A percentile compares a stretch with the other conserved stretches of the same genome.
Conservation (phyloP, 2,113 vertebrate genomes). For the Tangachromis dhanisi region DNA sequence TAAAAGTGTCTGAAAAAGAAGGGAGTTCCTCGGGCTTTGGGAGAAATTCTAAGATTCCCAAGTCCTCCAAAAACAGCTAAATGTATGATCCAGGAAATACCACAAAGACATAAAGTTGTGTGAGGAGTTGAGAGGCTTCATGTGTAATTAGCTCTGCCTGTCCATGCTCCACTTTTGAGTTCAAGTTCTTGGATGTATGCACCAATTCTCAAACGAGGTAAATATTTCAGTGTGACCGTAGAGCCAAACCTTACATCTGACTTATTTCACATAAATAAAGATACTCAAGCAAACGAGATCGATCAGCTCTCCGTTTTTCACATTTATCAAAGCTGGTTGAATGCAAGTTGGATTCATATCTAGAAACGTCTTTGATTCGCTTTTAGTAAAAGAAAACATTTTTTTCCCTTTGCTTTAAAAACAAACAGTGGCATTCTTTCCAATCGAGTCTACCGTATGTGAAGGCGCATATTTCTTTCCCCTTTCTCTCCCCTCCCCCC, state of each 20-base stretch:
- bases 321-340: constrained; percentile 30
- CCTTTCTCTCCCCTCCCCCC: neutral
- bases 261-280: constrained; percentile 47
- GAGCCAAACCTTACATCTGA: constrained; percentile 30
- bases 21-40: neutral
- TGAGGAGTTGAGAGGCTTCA: constrained; percentile 31
- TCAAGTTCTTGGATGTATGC: constrained; percentile 39
- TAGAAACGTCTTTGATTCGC: constrained; percentile 45
- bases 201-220: constrained; percentile 13
- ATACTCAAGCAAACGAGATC: constrained; percentile 30
- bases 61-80: neutral
- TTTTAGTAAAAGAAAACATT: constrained; percentile 4
- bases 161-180: constrained; percentile 36
- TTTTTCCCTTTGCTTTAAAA: constrained; percentile 39
- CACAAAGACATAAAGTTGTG: constrained; percentile 37
- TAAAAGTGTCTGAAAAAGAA: constrained; percentile 1
- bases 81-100: constrained; percentile 46
- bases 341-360: constrained; percentile 28
- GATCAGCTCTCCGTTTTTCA: constrained; percentile 36
- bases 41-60: neutral
- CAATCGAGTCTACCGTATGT: constrained; percentile 58
- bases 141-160: constrained; percentile 40
- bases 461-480: constrained; percentile 54
- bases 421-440: constrained; percentile 68
- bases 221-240: neutral